These are phyloP conservation scores for Hydrozoanthus gracilis DNA, from an alignment of 92 coral and sea anemone genomes.

Conservation along the genomic window DNA sequence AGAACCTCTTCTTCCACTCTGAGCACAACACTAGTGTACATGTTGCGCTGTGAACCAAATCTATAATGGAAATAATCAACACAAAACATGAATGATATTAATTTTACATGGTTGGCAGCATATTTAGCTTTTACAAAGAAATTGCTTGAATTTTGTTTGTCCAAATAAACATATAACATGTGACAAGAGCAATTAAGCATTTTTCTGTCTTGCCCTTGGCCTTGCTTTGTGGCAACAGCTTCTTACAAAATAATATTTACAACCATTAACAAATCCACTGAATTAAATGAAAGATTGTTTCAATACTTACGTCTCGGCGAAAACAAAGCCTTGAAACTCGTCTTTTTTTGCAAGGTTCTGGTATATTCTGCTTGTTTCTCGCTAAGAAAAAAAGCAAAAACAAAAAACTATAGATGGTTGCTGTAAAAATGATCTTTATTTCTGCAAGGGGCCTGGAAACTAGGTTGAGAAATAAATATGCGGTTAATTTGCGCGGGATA, in stretches of 20 bases:
- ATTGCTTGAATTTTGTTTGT: background rate
- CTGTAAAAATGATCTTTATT: background rate
- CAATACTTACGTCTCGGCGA: conserved; percentile 24
- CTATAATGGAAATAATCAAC: conserved; percentile 8
- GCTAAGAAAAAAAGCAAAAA: background rate
- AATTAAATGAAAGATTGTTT: background rate
- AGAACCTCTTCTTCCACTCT: conserved; percentile 26
- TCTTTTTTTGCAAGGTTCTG: conserved; percentile 16
- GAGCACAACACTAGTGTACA: background rate
- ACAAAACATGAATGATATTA: background rate
- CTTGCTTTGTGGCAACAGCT: background rate
- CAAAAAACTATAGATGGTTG: background rate
- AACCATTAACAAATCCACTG: background rate
- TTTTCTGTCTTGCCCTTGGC: no score
- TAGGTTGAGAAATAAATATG: background rate
- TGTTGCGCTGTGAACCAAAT: conserved; percentile 24
- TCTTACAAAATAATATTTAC: background rate
- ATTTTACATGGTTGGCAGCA: background rate
- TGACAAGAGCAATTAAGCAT: no score
- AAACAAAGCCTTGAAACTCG: conserved; percentile 28
- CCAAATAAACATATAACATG: background rate
- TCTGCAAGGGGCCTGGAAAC: background rate
- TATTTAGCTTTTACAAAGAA: background rate
- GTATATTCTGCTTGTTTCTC: conserved; percentile 27
- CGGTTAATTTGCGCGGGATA: background rate